Conservation (phyloP, 2,888 invertebrate genomes). For the Ferdinandea cuprea region DNA sequence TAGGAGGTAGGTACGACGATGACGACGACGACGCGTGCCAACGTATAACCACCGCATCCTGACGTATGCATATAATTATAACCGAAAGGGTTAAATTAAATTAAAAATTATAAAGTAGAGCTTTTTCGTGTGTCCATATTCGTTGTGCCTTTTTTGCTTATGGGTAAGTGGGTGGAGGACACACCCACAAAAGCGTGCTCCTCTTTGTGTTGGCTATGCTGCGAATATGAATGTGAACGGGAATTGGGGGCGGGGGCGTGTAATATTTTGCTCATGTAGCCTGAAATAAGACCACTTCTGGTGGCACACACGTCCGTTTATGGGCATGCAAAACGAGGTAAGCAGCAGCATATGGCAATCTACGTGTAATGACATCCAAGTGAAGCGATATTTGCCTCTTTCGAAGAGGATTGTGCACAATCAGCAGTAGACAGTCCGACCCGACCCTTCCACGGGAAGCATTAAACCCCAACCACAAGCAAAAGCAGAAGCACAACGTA, state of each 20-base stretch:
- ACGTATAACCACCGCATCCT: conserved; percentile 48
- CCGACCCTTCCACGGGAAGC: conserved; percentile 26
- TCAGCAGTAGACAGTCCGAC: conserved; percentile 53
- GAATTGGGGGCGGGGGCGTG: neutral
- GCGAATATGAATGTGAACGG: neutral
- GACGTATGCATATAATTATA: conserved; percentile 66
- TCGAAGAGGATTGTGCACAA: conserved; percentile 52
- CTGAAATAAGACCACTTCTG: conserved; percentile 67
- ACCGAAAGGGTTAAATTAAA: conserved; percentile 72
- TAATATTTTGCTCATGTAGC: conserved; percentile 57
- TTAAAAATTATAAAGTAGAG: conserved; percentile 72
- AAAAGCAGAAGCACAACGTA: conserved; percentile 33
- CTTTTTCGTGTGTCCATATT: conserved; percentile 61
- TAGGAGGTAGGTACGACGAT: no score
- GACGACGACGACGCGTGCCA: conserved; percentile 66
- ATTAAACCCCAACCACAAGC: conserved; percentile 32
- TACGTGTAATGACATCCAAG: conserved; percentile 69
- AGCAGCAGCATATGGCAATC: conserved; percentile 59
- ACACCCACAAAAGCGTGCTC: neutral
- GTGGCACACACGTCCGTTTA: conserved; percentile 57
- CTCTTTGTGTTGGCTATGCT: neutral
- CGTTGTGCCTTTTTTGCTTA: conserved; percentile 12
- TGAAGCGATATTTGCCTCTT: conserved; percentile 52
- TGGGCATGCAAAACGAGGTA: conserved; percentile 50
- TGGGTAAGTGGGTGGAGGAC: neutral